phyloP scores from a whole-genome alignment of 2,113 vertebrate genomes.

The Sminthopsis crassicaudata region DNA sequence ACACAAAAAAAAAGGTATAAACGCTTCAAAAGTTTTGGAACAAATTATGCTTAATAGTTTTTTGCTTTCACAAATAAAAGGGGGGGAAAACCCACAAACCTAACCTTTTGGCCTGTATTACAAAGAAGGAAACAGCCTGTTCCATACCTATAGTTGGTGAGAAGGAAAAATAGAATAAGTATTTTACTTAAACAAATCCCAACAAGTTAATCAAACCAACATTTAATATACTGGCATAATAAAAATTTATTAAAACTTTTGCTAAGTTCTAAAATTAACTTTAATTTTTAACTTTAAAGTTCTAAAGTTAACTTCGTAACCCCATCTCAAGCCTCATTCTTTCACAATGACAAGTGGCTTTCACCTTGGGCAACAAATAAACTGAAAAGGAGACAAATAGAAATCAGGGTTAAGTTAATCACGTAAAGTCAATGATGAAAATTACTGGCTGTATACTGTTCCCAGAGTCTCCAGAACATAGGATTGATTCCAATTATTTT shows the following conservation, averaged over 20 bases:
- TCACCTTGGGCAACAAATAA: background rate
- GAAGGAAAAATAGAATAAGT: constrained; percentile 44
- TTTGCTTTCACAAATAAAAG: constrained; percentile 49
- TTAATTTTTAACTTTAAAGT: too few species aligned
- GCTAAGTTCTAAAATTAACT: background rate
- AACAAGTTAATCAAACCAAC: background rate
- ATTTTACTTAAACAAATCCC: constrained; percentile 58
- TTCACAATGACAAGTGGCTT: background rate
- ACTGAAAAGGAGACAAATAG: background rate
- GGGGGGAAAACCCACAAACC: constrained; percentile 51
- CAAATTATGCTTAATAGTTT: constrained; percentile 34
- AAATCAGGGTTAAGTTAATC: background rate
- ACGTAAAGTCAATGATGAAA: background rate
- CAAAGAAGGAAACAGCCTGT: constrained; percentile 97
- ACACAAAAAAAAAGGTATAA: constrained; percentile 27
- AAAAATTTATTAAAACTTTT: constrained; percentile 23
- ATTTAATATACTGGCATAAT: constrained; percentile 11
- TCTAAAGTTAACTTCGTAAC: background rate
- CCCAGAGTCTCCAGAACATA: background rate
- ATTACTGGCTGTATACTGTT: background rate
- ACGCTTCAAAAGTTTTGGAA: constrained; percentile 28
- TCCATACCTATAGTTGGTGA: constrained; percentile 89
- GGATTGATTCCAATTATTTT: background rate
- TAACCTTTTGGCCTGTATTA: constrained; percentile 95
- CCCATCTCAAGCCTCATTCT: background rate